Percentiles rank a stretch among this genome's conserved stretches.
Conservation (phyloP, 2,797 vertebrate genomes). For the Poeciliopsis paucimaculata region DNA sequence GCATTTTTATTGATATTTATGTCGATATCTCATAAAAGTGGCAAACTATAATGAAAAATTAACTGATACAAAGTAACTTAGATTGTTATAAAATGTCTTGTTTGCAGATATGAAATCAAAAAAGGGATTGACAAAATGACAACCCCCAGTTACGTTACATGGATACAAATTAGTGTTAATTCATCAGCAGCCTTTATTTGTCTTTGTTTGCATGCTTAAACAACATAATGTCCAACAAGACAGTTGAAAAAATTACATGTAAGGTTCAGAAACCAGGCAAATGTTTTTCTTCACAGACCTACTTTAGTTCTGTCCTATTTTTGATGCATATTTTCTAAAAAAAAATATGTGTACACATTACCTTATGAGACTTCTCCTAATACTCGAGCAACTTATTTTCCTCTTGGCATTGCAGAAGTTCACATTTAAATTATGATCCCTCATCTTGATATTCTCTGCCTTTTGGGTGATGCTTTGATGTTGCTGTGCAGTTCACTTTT, state of each 20-base stretch:
- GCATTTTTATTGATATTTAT: not conserved
- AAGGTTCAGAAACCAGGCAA: not conserved
- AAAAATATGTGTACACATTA: not conserved
- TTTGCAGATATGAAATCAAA: no score
- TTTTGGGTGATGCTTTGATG: slow-evolving; percentile 6
- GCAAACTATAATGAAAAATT: not conserved
- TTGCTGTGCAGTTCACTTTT: not conserved
- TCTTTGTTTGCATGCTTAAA: not conserved
- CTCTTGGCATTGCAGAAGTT: not conserved
- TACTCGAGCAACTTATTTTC: not conserved
- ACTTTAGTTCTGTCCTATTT: not conserved
- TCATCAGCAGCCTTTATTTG: not conserved
- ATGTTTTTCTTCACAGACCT: not conserved
- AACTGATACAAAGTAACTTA: not conserved
- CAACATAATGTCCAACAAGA: not conserved
- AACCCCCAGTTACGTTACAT: not conserved
- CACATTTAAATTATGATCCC: slow-evolving; percentile 2
- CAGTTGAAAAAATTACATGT: not conserved
- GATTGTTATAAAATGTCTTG: not conserved
- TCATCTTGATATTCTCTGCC: not conserved
- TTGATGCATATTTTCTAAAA: not conserved
- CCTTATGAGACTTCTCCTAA: not conserved
- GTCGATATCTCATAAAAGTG: not conserved
- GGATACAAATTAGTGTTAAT: not conserved
- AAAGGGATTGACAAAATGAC: not conserved